phyloP scores from a whole-genome alignment of 1,140 invertebrate species.

The Vollenhovia emeryi region DNA sequence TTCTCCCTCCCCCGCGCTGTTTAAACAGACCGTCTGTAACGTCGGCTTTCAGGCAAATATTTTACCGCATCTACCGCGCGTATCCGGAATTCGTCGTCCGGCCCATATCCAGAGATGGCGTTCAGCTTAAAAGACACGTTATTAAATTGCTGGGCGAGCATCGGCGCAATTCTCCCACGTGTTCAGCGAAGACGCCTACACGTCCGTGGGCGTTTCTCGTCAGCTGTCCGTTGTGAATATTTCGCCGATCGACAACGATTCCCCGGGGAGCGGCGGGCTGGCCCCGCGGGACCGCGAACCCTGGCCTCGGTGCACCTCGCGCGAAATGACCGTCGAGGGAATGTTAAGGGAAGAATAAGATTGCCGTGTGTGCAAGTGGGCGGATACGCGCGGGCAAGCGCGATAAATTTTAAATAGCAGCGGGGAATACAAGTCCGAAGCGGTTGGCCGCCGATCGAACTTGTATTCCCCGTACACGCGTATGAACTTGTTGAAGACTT shows the following conservation, averaged over 20 bases:
- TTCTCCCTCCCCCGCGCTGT: background rate
- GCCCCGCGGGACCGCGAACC: background rate
- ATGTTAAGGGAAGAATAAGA: constrained; percentile 2
- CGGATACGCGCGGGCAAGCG: background rate
- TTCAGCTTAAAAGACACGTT: background rate
- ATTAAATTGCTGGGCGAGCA: background rate
- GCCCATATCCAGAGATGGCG: too few species aligned
- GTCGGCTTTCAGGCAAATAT: background rate
- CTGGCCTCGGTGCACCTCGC: constrained; percentile 4
- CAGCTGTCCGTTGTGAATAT: background rate
- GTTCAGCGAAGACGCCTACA: constrained; percentile 1
- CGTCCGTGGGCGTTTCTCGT: background rate
- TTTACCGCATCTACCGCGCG: background rate
- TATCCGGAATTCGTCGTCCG: background rate
- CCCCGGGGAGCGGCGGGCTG: background rate
- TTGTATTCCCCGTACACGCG: background rate
- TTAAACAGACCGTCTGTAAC: background rate
- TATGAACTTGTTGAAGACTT: background rate
- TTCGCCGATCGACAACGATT: constrained; percentile 13
- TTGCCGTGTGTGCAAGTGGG: background rate
- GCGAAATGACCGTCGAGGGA: background rate
- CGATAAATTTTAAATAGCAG: constrained; percentile 37
- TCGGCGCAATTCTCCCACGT: background rate
- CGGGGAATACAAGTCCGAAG: too few species aligned
- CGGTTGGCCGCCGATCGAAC: too few species aligned